Conservation (phyloP, 2,113 vertebrate genomes). For the Globicephala melas region DNA sequence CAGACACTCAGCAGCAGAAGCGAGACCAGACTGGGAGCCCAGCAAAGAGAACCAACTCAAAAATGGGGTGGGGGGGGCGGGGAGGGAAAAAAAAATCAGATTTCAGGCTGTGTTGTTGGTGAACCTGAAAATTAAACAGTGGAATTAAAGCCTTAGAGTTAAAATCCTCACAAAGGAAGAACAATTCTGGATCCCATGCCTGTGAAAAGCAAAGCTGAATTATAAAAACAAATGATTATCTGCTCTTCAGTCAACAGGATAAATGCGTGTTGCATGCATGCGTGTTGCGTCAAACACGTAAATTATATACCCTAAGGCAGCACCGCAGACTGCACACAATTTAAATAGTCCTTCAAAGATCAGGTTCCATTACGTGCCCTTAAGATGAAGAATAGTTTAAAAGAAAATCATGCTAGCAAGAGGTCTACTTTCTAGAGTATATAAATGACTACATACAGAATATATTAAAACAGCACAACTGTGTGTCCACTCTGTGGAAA, state of each 20-base stretch:
- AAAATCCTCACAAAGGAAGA: neutral
- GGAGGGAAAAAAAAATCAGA: slow-evolving; percentile 22
- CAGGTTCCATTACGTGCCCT: neutral
- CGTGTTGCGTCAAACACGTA: neutral
- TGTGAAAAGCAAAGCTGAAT: slow-evolving; percentile 59
- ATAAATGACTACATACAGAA: neutral
- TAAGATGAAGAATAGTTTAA: neutral
- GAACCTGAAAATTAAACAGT: slow-evolving; percentile 74
- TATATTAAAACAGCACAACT: neutral
- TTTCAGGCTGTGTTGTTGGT: neutral
- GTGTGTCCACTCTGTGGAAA: neutral
- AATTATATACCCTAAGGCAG: neutral
- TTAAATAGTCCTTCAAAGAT: neutral
- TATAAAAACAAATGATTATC: neutral
- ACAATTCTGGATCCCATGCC: slow-evolving; percentile 30
- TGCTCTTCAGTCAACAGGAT: neutral
- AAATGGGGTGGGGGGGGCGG: neutral
- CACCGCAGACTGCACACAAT: neutral
- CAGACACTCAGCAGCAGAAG: neutral
- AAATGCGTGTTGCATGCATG: too few relatives aligned
- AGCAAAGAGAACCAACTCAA: neutral
- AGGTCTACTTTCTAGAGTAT: neutral
- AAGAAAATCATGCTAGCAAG: neutral
- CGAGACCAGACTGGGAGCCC: neutral
- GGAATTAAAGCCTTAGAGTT: slow-evolving; percentile 17